phyloP scores from a whole-genome alignment of 2,888 invertebrate species.

The Pedicia rivosa region DNA sequence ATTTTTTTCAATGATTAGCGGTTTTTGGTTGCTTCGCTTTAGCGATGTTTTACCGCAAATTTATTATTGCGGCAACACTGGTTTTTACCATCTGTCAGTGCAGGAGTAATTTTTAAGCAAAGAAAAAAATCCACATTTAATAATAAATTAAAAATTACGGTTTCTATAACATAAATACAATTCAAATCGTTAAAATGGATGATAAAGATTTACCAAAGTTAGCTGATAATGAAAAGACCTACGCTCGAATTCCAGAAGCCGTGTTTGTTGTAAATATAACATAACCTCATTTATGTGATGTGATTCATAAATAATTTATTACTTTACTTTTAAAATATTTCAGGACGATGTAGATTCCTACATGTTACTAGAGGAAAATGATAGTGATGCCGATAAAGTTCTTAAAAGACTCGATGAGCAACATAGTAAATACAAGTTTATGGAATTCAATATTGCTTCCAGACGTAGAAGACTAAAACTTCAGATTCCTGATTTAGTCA shows the following conservation, averaged over 20 bases:
- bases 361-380: slow-evolving; percentile 72
- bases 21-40: no score
- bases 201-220: slow-evolving; percentile 28
- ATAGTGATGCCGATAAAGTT: slow-evolving; percentile 69
- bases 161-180: no score
- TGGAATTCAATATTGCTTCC: slow-evolving; percentile 82
- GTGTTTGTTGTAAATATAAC: slow-evolving; percentile 53
- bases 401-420: slow-evolving; percentile 78
- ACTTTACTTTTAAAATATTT: slow-evolving; percentile 15
- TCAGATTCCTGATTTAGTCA: slow-evolving; percentile 88
- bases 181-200: no score
- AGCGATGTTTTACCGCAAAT: no score
- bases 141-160: no score
- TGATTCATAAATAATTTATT: neutral
- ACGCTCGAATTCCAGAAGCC: slow-evolving; percentile 77
- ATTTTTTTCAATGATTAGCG: no score
- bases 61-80: no score
- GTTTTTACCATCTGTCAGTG: no score
- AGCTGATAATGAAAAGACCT: slow-evolving; percentile 35
- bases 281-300: slow-evolving; percentile 6
- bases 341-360: slow-evolving; percentile 92
- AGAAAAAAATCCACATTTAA: no score
- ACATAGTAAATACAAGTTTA: slow-evolving; percentile 92
- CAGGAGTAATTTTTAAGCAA: no score
- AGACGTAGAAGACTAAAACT: slow-evolving; percentile 73